These are phyloP conservation scores for Galleria mellonella DNA, from an alignment of 1,140 invertebrate genomes.

Conservation along the genomic window DNA sequence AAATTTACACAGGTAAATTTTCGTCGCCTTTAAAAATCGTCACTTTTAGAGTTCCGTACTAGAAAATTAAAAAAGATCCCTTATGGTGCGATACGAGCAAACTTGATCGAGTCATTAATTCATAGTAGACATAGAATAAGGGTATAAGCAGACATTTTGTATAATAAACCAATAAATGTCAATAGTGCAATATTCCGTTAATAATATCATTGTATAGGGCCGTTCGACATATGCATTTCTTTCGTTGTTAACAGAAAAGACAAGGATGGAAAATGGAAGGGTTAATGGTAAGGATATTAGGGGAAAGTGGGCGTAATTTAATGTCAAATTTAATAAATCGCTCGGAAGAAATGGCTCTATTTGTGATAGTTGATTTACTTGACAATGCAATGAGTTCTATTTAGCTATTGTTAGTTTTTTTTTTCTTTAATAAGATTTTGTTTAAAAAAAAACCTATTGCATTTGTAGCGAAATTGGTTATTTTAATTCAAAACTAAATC, in stretches of 20 bases:
- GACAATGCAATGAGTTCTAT: too few species aligned
- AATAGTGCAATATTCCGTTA: slow-evolving; percentile 18
- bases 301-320: slow-evolving; percentile 49
- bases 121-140: slow-evolving; percentile 1
- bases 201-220: slow-evolving; percentile 28
- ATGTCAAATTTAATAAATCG: slow-evolving; percentile 62
- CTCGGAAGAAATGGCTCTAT: slow-evolving; percentile 30
- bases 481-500: too few species aligned
- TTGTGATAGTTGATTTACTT: background rate
- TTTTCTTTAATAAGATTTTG: too few species aligned
- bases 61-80: too few species aligned
- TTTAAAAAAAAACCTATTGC: too few species aligned
- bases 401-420: too few species aligned
- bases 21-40: too few species aligned
- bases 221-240: slow-evolving; percentile 12
- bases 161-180: slow-evolving; percentile 47
- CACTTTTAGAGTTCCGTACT: too few species aligned
- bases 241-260: slow-evolving; percentile 9
- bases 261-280: slow-evolving; percentile 1
- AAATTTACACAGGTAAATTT: too few species aligned
- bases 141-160: slow-evolving; percentile 19
- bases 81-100: too few species aligned
- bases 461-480: too few species aligned
- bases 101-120: too few species aligned
- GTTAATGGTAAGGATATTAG: slow-evolving; percentile 16